A percentile compares a stretch with the other conserved stretches of the same genome.
Evolutionary conservation across 1,140 invertebrate genomes (phyloP).

Genomic region (Drosophila suzukii): DNA sequence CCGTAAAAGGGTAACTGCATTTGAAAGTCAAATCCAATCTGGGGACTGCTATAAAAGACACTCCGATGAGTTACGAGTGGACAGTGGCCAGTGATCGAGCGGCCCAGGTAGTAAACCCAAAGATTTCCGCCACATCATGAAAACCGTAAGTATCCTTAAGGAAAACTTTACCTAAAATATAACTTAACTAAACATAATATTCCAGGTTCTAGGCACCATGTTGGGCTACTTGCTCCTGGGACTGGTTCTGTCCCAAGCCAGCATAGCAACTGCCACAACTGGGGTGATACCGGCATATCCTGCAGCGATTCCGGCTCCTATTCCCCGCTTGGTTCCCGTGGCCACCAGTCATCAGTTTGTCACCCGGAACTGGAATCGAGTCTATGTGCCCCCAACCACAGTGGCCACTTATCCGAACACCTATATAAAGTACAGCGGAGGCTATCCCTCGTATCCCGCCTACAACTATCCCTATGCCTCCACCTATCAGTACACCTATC

Average conservation of each 20-base stretch:
- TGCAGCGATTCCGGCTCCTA: slow-evolving; percentile 6
- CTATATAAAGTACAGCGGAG: slow-evolving; percentile 51
- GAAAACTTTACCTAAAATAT: not conserved
- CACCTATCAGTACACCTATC: slow-evolving; percentile 54
- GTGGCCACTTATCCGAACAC: slow-evolving; percentile 52
- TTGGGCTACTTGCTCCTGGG: slow-evolving; percentile 47
- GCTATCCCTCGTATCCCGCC: slow-evolving; percentile 22
- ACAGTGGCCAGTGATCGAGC: slow-evolving; percentile 48
- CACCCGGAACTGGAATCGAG: slow-evolving; percentile 60
- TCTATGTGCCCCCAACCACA: slow-evolving; percentile 46
- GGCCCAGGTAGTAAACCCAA: slow-evolving; percentile 9
- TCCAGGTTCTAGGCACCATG: slow-evolving; percentile 2
- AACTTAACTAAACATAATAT: not conserved
- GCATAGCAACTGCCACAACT: slow-evolving; percentile 48
- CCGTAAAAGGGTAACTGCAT: slow-evolving; percentile 54
- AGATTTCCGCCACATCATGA: slow-evolving; percentile 36
- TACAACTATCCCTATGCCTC: slow-evolving; percentile 26
- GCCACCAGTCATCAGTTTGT: slow-evolving; percentile 70
- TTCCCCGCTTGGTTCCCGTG: slow-evolving; percentile 45
- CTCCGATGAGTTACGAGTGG: not conserved
- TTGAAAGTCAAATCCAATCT: slow-evolving; percentile 59
- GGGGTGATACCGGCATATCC: slow-evolving; percentile 21
- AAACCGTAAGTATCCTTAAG: slow-evolving; percentile 43
- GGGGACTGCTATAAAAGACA: slow-evolving; percentile 40
- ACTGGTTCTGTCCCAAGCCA: slow-evolving; percentile 43